Conservation (phyloP, 2,797 vertebrate species). For the Miichthys miiuy region DNA sequence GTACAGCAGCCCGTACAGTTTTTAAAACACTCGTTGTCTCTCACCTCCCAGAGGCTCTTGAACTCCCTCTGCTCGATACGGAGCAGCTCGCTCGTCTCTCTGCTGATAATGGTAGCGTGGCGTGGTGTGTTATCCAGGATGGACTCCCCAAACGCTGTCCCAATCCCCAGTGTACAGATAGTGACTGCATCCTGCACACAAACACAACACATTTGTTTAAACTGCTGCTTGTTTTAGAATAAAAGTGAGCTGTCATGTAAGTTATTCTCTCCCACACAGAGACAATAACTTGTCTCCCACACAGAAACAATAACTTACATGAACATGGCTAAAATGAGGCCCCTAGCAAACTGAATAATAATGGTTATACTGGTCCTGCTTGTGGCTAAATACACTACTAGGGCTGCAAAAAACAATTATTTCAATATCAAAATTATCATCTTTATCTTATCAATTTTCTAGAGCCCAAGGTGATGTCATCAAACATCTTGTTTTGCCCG, state of each 20-base stretch:
- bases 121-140: constrained; percentile 99
- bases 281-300: too few species aligned
- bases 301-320: too few species aligned
- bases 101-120: constrained; percentile 97
- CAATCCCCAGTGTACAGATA: constrained; percentile 96
- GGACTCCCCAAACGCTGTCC: constrained; percentile 98
- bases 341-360: too few species aligned
- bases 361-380: too few species aligned
- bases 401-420: background rate
- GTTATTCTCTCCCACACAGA: too few species aligned
- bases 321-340: too few species aligned
- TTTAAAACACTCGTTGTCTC: constrained; percentile 31
- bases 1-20: background rate
- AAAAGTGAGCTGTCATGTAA: too few species aligned
- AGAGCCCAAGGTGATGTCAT: background rate
- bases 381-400: too few species aligned
- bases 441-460: background rate
- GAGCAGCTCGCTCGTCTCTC: constrained; percentile 95
- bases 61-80: constrained; percentile 99
- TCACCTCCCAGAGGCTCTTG: constrained; percentile 98
- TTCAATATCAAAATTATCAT: background rate
- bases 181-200: constrained; percentile 93
- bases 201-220: constrained; percentile 10
- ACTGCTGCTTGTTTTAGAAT: background rate
- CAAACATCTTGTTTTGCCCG: background rate